A percentile compares a stretch with the other conserved stretches of the same genome.
These are phyloP conservation scores for Drosophila sturtevanti DNA, from an alignment of 1,140 invertebrate species.

Conservation along the genomic window DNA sequence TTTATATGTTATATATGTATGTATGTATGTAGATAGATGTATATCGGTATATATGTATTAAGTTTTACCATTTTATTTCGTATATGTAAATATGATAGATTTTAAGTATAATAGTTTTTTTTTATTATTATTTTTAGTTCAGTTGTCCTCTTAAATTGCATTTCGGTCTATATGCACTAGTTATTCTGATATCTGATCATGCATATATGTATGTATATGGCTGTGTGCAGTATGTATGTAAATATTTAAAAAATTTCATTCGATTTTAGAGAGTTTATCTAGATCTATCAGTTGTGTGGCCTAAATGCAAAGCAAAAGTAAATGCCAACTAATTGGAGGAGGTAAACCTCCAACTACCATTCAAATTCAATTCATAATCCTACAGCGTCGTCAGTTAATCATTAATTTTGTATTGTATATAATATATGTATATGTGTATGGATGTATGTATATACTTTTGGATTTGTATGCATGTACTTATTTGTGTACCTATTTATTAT, in stretches of 20 bases:
- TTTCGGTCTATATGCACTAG: conserved; percentile 5
- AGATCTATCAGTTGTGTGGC: conserved; percentile 18
- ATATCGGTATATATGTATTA: conserved; percentile 37
- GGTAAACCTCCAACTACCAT: neutral
- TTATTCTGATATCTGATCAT: conserved; percentile 24
- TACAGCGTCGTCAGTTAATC: neutral
- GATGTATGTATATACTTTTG: neutral
- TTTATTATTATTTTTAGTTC: conserved; percentile 26
- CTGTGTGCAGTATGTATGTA: conserved; percentile 34
- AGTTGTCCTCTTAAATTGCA: conserved; percentile 23
- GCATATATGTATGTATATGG: conserved; percentile 19
- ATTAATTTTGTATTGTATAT: neutral
- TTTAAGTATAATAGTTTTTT: conserved; percentile 35
- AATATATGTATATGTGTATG: neutral
- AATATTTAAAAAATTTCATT: conserved; percentile 53
- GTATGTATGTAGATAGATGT: conserved; percentile 37
- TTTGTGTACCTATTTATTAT: conserved; percentile 2
- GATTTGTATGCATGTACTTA: neutral
- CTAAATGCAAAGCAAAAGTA: conserved; percentile 46
- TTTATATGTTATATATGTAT: conserved; percentile 33
- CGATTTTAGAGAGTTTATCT: neutral
- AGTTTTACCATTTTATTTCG: conserved; percentile 26
- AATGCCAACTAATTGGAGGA: conserved; percentile 11
- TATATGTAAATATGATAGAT: conserved; percentile 48
- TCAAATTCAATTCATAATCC: neutral